Conservation (phyloP, 2,113 vertebrate genomes). For the Pitta sordida region DNA sequence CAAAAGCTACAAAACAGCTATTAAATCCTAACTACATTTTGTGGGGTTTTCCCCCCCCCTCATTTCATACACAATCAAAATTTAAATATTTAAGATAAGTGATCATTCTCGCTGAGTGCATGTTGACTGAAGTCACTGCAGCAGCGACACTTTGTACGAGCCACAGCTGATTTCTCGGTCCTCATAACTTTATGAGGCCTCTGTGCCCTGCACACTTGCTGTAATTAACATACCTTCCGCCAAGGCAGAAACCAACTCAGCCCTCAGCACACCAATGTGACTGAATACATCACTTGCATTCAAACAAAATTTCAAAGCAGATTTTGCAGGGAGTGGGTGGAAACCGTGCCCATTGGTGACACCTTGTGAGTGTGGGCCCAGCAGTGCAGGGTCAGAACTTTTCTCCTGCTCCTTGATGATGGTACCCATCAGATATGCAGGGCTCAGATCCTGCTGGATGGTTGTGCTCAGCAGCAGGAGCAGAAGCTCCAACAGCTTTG, state of each 20-base stretch:
- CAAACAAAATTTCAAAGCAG: neutral
- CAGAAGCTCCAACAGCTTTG: neutral
- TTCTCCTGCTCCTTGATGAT: neutral
- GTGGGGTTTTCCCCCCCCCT: neutral
- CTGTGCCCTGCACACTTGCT: accelerated
- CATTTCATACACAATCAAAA: neutral
- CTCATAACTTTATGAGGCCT: neutral
- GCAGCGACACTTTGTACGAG: accelerated
- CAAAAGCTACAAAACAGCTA: neutral
- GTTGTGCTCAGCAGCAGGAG: neutral
- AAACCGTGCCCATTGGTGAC: neutral
- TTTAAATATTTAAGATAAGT: neutral
- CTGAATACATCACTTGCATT: neutral
- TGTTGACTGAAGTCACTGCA: neutral
- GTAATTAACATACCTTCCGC: neutral
- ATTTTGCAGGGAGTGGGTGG: neutral
- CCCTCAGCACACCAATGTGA: neutral
- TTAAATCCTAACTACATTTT: constrained; percentile 5
- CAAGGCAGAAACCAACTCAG: neutral
- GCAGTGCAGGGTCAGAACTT: neutral
- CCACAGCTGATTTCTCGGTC: neutral
- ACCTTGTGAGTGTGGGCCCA: neutral
- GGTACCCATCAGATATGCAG: neutral
- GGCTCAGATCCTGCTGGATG: accelerated
- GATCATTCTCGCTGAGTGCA: neutral